Conservation (phyloP, 37 sponge, comb jelly and placozoan species). For the Amphimedon queenslandica region DNA sequence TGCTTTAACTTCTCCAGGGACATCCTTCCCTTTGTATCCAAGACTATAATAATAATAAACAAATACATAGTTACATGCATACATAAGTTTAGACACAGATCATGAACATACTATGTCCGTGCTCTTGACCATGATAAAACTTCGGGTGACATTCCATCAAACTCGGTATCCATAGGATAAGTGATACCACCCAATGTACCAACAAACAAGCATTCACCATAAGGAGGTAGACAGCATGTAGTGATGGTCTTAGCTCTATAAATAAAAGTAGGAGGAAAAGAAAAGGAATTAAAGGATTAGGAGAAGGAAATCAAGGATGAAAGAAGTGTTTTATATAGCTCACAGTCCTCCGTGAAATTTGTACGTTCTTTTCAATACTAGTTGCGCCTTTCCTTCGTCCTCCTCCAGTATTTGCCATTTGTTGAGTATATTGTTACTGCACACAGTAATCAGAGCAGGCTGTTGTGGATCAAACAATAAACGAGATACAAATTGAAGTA, state of each 20-base stretch:
- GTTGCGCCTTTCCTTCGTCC: constrained; percentile 17
- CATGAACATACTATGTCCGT: constrained; percentile 42
- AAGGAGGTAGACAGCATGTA: constrained; percentile 50
- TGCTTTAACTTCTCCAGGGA: constrained; percentile 72
- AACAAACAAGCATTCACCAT: constrained; percentile 72
- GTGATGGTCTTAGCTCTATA: constrained; percentile 77
- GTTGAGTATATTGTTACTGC: constrained; percentile 55
- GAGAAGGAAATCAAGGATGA: background rate
- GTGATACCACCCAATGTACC: constrained; percentile 79
- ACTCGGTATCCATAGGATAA: constrained; percentile 73
- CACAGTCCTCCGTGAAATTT: constrained; percentile 69
- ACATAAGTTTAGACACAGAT: background rate
- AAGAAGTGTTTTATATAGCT: constrained; percentile 4
- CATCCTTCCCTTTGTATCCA: constrained; percentile 50
- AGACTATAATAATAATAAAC: constrained; percentile 5
- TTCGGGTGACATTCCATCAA: constrained; percentile 84
- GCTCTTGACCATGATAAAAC: constrained; percentile 73
- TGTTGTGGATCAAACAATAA: background rate
- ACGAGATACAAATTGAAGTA: background rate
- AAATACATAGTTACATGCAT: background rate
- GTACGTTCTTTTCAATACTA: constrained; percentile 55
- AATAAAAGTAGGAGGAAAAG: too few relatives aligned
- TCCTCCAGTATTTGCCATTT: constrained; percentile 49
- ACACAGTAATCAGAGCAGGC: constrained; percentile 58
- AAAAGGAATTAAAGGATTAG: background rate